Conservation (phyloP, 1,140 invertebrate genomes). For the Nebria ingens region DNA sequence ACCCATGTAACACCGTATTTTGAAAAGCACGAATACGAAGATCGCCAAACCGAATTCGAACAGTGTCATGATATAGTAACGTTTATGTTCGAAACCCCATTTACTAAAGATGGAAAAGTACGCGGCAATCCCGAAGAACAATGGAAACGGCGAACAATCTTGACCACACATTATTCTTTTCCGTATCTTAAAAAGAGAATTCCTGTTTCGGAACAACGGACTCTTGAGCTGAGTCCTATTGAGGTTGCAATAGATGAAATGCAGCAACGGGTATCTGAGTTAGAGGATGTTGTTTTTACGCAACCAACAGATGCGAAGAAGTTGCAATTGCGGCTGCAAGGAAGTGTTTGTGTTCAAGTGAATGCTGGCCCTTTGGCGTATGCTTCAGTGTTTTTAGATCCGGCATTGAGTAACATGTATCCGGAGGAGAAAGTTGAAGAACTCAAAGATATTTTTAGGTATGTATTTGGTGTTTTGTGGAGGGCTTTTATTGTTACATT, state of each 20-base stretch:
- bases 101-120: constrained; percentile 71
- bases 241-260: constrained; percentile 92
- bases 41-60: constrained; percentile 68
- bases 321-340: constrained; percentile 79
- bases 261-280: constrained; percentile 69
- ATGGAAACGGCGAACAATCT: constrained; percentile 75
- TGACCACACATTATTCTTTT: constrained; percentile 74
- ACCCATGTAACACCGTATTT: constrained; percentile 76
- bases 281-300: constrained; percentile 73
- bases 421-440: constrained; percentile 73
- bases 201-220: constrained; percentile 56
- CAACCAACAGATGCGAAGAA: constrained; percentile 77
- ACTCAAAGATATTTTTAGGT: constrained; percentile 80
- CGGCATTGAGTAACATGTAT: constrained; percentile 54
- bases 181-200: constrained; percentile 89
- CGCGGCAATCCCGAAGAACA: constrained; percentile 76
- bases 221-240: constrained; percentile 77
- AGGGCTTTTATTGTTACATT: constrained; percentile 23
- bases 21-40: constrained; percentile 53
- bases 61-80: constrained; percentile 74
- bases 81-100: constrained; percentile 91
- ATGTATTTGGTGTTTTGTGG: constrained; percentile 28
- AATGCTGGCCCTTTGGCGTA: constrained; percentile 93
- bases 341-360: constrained; percentile 84
- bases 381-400: constrained; percentile 79